Percentiles rank a stretch among this genome's conserved stretches.
Conservation (phyloP, 2,888 invertebrate genomes). For the Drosophila quinaria region DNA sequence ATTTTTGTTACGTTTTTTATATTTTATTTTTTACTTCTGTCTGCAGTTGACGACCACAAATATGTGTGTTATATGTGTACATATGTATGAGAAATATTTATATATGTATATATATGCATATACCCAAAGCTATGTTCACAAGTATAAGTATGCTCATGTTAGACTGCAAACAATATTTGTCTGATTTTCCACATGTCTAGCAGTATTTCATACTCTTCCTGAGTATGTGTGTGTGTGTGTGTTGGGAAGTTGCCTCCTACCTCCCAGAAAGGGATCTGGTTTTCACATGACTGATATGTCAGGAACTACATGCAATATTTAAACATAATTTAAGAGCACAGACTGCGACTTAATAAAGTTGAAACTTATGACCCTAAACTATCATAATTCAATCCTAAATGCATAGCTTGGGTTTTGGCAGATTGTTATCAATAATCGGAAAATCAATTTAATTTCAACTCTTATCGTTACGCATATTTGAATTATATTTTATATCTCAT, state of each 20-base stretch:
- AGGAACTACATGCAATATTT: slow-evolving; percentile 44
- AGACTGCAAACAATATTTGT: slow-evolving; percentile 36
- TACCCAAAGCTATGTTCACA: background rate
- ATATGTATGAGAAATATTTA: background rate
- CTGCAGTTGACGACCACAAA: slow-evolving; percentile 43
- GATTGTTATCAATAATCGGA: slow-evolving; percentile 9
- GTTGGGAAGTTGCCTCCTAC: slow-evolving; percentile 22
- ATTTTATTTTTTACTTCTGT: slow-evolving; percentile 16
- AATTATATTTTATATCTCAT: slow-evolving; percentile 4
- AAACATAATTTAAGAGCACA: slow-evolving; percentile 54
- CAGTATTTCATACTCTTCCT: slow-evolving; percentile 52
- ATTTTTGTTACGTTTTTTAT: slow-evolving; percentile 19
- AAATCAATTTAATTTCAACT: slow-evolving; percentile 8
- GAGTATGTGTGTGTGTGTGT: slow-evolving; percentile 33
- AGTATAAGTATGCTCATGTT: slow-evolving; percentile 1
- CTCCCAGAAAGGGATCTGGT: background rate
- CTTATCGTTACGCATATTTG: too few species aligned
- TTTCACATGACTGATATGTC: slow-evolving; percentile 18
- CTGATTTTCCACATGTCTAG: slow-evolving; percentile 70
- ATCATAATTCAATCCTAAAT: slow-evolving; percentile 6
- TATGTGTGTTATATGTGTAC: background rate
- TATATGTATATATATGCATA: background rate
- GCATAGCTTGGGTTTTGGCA: background rate
- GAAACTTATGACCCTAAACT: slow-evolving; percentile 23
- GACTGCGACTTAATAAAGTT: slow-evolving; percentile 5